These are phyloP conservation scores for Catocala fraxini DNA, from an alignment of 2,888 invertebrate species.

Conservation along the genomic window DNA sequence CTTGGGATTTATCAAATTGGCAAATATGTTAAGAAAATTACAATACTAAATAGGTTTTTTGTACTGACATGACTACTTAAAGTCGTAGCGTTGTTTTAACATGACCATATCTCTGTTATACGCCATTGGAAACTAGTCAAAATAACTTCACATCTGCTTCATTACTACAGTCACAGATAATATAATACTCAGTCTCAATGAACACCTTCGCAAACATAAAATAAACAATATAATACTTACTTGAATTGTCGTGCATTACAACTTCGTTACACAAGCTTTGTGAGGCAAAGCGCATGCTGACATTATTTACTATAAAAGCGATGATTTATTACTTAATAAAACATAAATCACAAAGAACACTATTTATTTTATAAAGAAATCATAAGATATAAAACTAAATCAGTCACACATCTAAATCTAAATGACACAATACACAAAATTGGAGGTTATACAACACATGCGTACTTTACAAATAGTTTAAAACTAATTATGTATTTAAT, in stretches of 20 bases:
- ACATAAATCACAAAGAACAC: constrained; percentile 55
- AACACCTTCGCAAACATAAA: neutral
- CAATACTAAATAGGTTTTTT: too few species aligned
- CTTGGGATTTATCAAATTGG: too few species aligned
- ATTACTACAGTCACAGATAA: too few species aligned
- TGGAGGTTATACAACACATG: constrained; percentile 52
- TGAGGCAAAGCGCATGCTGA: constrained; percentile 73
- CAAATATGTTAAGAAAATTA: too few species aligned
- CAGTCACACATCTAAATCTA: constrained; percentile 79
- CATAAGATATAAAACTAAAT: constrained; percentile 74
- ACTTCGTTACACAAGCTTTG: constrained; percentile 61
- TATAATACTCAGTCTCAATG: too few species aligned
- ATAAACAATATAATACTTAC: constrained; percentile 61
- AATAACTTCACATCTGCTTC: too few species aligned
- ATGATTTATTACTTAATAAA: constrained; percentile 28
- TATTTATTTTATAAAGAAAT: constrained; percentile 70
- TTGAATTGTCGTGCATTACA: constrained; percentile 32
- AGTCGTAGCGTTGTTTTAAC: too few species aligned
- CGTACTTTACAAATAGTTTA: constrained; percentile 49
- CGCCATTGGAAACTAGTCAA: too few species aligned
- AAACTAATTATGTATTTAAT: constrained; percentile 38
- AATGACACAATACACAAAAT: constrained; percentile 57
- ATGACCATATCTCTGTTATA: too few species aligned
- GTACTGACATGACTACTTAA: too few species aligned
- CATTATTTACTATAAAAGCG: constrained; percentile 44